These are phyloP conservation scores for Heteropelma amictum DNA, from an alignment of 2,888 invertebrate genomes.

Conservation along the genomic window DNA sequence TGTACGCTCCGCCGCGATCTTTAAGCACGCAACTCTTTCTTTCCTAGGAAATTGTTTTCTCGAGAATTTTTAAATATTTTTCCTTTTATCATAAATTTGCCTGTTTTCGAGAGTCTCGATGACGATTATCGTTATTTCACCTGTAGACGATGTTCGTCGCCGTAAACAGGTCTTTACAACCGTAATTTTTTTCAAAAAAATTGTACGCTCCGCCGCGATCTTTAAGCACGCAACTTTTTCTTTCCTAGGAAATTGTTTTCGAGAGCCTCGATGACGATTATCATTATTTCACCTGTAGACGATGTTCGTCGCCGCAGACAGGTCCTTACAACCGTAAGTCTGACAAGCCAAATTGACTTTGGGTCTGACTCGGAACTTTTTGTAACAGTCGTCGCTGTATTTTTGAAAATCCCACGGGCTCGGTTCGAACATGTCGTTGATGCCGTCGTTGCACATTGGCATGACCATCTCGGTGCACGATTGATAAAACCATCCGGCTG, in stretches of 20 bases:
- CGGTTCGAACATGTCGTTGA: constrained; percentile 91
- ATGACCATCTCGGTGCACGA: constrained; percentile 98
- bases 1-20: background rate
- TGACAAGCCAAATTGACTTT: constrained; percentile 83
- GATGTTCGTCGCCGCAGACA: constrained; percentile 85
- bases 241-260: too few species aligned
- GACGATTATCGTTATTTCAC: too few species aligned
- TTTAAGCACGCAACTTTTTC: too few species aligned
- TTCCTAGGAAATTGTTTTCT: too few species aligned
- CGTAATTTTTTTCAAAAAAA: background rate
- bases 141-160: background rate
- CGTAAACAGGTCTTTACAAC: background rate
- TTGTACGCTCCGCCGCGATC: background rate
- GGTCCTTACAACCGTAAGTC: constrained; percentile 89
- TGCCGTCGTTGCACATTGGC: constrained; percentile 91
- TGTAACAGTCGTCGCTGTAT: constrained; percentile 84
- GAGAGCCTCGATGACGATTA: background rate
- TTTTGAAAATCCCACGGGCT: constrained; percentile 85
- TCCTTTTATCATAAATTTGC: too few species aligned
- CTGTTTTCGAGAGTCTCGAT: too few species aligned
- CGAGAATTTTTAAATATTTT: too few species aligned
- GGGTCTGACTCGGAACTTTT: constrained; percentile 85
- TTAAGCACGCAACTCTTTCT: too few species aligned
- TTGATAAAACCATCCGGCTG: constrained; percentile 89
- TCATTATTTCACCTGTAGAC: constrained; percentile 79